A percentile compares a stretch with the other conserved stretches of the same genome.
phyloP scores from a whole-genome alignment of 2,113 vertebrate species.

The Sceloporus tristichus region DNA sequence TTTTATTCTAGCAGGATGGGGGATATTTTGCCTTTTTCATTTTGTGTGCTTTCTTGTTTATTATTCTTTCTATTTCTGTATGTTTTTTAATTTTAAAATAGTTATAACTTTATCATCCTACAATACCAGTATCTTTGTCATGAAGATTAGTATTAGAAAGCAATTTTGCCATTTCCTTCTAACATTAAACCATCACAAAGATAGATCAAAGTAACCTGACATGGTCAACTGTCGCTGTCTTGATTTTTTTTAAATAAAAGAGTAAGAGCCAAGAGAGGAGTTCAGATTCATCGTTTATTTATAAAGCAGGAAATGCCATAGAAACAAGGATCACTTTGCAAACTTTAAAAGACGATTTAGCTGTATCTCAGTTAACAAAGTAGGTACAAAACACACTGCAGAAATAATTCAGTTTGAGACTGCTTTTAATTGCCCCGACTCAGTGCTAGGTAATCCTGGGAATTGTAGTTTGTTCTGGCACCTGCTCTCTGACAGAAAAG shows the following conservation, averaged over 20 bases:
- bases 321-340: slow-evolving; percentile 20
- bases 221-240: slow-evolving; percentile 35
- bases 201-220: slow-evolving; percentile 42
- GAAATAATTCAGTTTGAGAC: no score
- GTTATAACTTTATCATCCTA: no score
- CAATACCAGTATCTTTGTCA: no score
- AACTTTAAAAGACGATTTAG: background rate
- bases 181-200: slow-evolving; percentile 46
- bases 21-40: background rate
- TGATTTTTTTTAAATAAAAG: slow-evolving; percentile 29
- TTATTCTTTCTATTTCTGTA: background rate
- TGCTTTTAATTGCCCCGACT: no score
- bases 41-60: background rate
- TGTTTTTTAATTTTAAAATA: no score
- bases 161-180: slow-evolving; percentile 20
- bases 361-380: no score
- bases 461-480: no score
- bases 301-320: slow-evolving; percentile 45
- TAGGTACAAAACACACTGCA: no score
- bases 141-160: no score
- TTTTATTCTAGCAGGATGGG: no score
- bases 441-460: no score
- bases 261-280: slow-evolving; percentile 16
- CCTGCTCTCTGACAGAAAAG: no score
- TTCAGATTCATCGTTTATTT: slow-evolving; percentile 35